Base-by-base conservation (phyloP, 2,797 vertebrate species). In the Enteromius radiatus region DNA sequence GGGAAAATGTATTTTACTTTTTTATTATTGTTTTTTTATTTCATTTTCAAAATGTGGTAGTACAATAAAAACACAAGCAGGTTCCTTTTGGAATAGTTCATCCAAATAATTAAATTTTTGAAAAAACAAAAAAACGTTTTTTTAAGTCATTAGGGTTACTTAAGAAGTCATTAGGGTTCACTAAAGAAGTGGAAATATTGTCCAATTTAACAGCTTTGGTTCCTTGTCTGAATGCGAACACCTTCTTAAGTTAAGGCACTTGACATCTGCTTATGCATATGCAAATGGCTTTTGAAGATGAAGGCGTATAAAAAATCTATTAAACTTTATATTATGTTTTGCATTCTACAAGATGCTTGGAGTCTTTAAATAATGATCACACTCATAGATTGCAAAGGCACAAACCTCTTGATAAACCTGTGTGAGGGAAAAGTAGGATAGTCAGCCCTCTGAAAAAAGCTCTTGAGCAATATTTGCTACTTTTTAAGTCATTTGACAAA, bases 61-160 rank as follows among this genome's bases (percentile, higher is more conserved):
- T 85, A 43, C 70, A 83, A 85, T 12, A 21, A 81, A 69, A 83
- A 31, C 83, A 78, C 19, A 54, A 54, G 19, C 12, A 2, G 21
- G 28, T 15, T 74, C 19, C 19, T 36, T 74, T 54, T 54, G 31
- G 31, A 36, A 54, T 36, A 8, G 49, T 10, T 71, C 4, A 71
- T 17, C 12, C 5, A 9, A 71, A 47, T 7, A 28, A 28, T 15
- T 43, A 21, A 2, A 7, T 56, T 56, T 56, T 23, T 59, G n/a
- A 31, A 31, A 36, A 31, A 36, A 36, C 5, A 8, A 33, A 64
- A n/a, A n/a, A n/a, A 33, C 61, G 41, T 68, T 23, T 43, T 11
- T 43, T 23, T 23, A 23, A 45, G 67, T 45, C 14, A 17, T 47
- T 47, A 71, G 26, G 17, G 17, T 10, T 45, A 31, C 31, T 71